Percentiles rank a stretch among this genome's conserved stretches.
phyloP scores from a whole-genome alignment of 2,113 vertebrate species.

The Hiodon alosoides region DNA sequence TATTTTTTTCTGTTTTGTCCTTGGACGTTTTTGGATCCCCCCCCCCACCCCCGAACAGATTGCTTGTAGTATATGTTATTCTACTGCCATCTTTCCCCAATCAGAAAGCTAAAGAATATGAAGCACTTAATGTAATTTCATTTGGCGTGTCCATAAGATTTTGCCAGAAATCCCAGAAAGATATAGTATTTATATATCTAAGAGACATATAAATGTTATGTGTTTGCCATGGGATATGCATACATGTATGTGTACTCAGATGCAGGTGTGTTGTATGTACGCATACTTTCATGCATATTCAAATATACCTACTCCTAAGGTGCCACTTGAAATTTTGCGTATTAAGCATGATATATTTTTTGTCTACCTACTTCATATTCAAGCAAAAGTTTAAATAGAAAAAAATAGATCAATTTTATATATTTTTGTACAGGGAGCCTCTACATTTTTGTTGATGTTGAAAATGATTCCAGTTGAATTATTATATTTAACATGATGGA shows the following conservation, averaged over 20 bases:
- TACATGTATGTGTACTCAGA: constrained; percentile 66
- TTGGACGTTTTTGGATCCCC: constrained; percentile 47
- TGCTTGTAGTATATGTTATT: constrained; percentile 49
- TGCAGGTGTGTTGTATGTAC: constrained; percentile 51
- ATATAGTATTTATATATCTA: constrained; percentile 68
- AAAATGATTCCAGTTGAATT: constrained; percentile 25
- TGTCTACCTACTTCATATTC: constrained; percentile 64
- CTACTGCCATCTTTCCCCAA: constrained; percentile 43
- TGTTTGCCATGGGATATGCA: constrained; percentile 66
- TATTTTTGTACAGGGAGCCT: constrained; percentile 81
- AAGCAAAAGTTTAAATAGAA: constrained; percentile 57
- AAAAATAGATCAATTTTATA: constrained; percentile 61
- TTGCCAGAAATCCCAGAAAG: constrained; percentile 89
- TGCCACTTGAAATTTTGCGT: constrained; percentile 82
- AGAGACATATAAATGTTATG: constrained; percentile 43
- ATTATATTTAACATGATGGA: constrained; percentile 19
- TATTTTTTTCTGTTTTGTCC: constrained; percentile 49
- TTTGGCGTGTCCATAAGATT: constrained; percentile 74
- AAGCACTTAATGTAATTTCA: constrained; percentile 57
- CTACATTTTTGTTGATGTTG: constrained; percentile 23
- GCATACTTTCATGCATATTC: constrained; percentile 34
- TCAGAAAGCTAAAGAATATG: constrained; percentile 36
- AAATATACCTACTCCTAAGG: constrained; percentile 80
- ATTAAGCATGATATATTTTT: constrained; percentile 91
- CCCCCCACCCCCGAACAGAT: constrained; percentile 29